A percentile compares a stretch with the other conserved stretches of the same genome.
Evolutionary conservation across 2,113 vertebrate genomes (phyloP).

Genomic region (Phainopepla nitens): DNA sequence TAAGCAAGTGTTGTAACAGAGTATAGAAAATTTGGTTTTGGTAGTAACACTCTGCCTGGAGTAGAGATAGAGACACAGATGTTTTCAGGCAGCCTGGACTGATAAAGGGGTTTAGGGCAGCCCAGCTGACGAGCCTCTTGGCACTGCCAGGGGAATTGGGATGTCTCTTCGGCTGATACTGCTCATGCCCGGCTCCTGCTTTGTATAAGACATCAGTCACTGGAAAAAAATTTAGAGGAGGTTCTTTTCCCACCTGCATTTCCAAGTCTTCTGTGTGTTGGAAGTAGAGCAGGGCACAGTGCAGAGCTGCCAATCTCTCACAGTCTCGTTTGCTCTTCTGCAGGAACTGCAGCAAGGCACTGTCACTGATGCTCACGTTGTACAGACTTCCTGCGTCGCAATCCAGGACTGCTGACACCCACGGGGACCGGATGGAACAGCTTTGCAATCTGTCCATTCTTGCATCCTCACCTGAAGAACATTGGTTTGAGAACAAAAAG

Average conservation of each 20-base stretch:
- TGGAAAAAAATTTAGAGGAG: background rate
- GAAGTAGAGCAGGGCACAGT: constrained; percentile 81
- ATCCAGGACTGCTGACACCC: constrained; percentile 72
- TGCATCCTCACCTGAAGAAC: constrained; percentile 64
- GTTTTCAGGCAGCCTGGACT: background rate
- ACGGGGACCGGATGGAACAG: constrained; percentile 36
- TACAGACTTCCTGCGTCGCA: constrained; percentile 72
- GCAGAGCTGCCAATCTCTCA: constrained; percentile 82
- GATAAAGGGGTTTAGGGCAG: background rate
- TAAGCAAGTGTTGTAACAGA: background rate
- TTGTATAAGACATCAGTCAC: background rate
- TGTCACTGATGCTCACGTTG: constrained; percentile 60
- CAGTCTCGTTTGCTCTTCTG: constrained; percentile 66
- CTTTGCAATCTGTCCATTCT: constrained; percentile 45
- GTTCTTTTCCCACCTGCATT: constrained; percentile 62
- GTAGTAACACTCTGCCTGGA: background rate
- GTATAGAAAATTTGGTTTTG: background rate
- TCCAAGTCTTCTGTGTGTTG: constrained; percentile 29
- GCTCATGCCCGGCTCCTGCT: background rate
- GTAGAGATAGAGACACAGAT: background rate
- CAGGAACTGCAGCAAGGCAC: constrained; percentile 75
- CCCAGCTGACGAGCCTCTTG: background rate
- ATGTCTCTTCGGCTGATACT: background rate
- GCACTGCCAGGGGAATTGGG: background rate
- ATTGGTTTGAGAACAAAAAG: background rate